Base-by-base conservation (phyloP, 2,797 vertebrate species). In the Parauchenoglanis ngamensis region DNA sequence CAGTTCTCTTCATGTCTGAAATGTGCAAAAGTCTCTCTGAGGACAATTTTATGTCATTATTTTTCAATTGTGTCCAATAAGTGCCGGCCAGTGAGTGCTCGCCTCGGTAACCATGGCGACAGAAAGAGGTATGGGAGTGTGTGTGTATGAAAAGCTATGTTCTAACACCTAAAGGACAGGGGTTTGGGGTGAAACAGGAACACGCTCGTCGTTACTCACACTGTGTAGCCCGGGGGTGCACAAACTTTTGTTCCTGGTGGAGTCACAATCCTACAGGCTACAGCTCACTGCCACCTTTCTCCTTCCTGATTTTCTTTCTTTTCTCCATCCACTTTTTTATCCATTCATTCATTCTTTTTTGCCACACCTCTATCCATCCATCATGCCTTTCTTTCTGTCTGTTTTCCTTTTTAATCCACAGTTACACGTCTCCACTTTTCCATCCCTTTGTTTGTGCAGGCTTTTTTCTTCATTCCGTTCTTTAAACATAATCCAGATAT, bases 41-140 rank as follows among this genome's bases (percentile, higher is more conserved):
- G 82, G 82, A 84, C 68, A 84, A 84, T 84, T 84, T 84, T 46
- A 72, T 73, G 52, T 57, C 68, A 84, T 84, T 84, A 83, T 70
- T 83, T 84, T 73, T 84, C 83, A 84, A 84, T 72, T 84, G 83
- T 84, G 68, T 84, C 57, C 72, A 76, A 44, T 63, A 76, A 85
- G 40, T 76, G 70, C 31, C 10, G 40, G 56, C 56, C 57, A 81
- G 78, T 81, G 57, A 81, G 78, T 81, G 78, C 59, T 46, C 59
- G 25, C 46, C 65, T 70, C 0, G 1, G 84, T 85, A 76, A 85
- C 84, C 84, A 85, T 85, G 44, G 84, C 2, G 11, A 85, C 65
- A 35, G 0, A 31, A 25, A 52, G n/a, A 52, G 25, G 46, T 49
- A 7, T 67, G 63, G 0, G 78, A 5, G 75, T 77, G 75, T 54